phyloP scores from a whole-genome alignment of 2,113 vertebrate species.

The Oxyruncus cristatus region DNA sequence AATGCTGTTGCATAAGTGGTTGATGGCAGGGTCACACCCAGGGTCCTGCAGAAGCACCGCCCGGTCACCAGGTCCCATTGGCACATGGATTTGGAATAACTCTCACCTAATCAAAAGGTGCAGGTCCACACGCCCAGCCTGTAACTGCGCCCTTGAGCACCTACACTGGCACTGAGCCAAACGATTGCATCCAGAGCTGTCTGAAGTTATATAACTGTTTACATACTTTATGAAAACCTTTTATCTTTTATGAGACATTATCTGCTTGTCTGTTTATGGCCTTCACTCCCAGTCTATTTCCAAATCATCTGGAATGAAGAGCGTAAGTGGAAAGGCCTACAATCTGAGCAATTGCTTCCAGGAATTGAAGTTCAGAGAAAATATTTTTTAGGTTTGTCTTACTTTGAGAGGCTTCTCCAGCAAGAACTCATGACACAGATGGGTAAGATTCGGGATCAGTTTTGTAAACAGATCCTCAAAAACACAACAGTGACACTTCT shows the following conservation, averaged over 20 bases:
- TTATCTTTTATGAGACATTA: slow-evolving; percentile 16
- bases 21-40: slow-evolving; percentile 4
- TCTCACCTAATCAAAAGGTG: background rate
- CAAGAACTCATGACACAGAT: background rate
- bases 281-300: background rate
- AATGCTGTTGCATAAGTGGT: slow-evolving; percentile 18
- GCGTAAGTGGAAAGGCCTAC: background rate
- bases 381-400: background rate
- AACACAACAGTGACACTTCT: background rate
- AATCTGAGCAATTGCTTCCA: background rate
- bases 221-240: background rate
- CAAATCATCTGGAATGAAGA: background rate
- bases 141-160: background rate
- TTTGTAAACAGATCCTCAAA: background rate
- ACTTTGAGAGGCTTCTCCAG: background rate
- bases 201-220: background rate
- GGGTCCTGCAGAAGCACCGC: background rate
- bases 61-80: background rate
- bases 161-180: background rate
- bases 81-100: background rate
- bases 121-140: background rate
- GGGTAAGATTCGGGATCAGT: background rate
- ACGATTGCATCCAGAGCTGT: background rate
- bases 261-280: background rate
- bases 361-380: background rate